Conservation (phyloP, 1,140 invertebrate species). For the Temnothorax curvispinosus region DNA sequence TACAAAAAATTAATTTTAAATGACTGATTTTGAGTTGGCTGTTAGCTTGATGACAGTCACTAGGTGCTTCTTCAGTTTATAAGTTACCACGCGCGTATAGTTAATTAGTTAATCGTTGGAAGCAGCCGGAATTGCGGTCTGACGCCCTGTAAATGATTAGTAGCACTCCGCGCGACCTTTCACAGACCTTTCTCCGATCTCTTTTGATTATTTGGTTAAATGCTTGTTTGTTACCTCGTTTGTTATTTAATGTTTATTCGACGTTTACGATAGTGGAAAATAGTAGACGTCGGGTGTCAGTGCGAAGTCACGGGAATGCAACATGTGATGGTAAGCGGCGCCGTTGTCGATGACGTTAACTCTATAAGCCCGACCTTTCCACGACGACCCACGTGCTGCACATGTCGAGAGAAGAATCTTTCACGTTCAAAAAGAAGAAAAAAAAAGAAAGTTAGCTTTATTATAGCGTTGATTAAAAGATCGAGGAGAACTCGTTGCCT, state of each 20-base stretch:
- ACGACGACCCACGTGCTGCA: slow-evolving; percentile 35
- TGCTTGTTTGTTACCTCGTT: slow-evolving; percentile 41
- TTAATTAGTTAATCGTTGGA: neutral
- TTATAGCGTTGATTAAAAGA: neutral
- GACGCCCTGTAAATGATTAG: slow-evolving; percentile 7
- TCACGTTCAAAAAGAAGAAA: neutral
- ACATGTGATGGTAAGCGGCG: neutral
- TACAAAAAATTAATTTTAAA: neutral
- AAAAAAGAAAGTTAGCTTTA: neutral
- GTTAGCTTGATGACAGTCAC: neutral
- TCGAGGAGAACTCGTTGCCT: neutral
- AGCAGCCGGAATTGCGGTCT: neutral
- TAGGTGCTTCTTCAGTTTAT: neutral
- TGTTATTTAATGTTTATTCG: slow-evolving; percentile 39
- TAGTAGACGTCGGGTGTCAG: neutral
- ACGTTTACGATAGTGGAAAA: slow-evolving; percentile 37
- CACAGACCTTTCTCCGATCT: slow-evolving; percentile 26
- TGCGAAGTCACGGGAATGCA: slow-evolving; percentile 15
- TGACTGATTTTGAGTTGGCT: neutral
- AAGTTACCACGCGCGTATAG: neutral
- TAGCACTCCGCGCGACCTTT: slow-evolving; percentile 29
- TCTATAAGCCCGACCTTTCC: slow-evolving; percentile 43
- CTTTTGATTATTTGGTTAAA: slow-evolving; percentile 36
- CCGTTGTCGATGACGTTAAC: slow-evolving; percentile 18
- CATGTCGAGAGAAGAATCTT: slow-evolving; percentile 46